Percentiles rank a stretch among this genome's conserved stretches.
phyloP scores from a whole-genome alignment of 2,113 vertebrate genomes.

The Actenoides lindsayi region DNA sequence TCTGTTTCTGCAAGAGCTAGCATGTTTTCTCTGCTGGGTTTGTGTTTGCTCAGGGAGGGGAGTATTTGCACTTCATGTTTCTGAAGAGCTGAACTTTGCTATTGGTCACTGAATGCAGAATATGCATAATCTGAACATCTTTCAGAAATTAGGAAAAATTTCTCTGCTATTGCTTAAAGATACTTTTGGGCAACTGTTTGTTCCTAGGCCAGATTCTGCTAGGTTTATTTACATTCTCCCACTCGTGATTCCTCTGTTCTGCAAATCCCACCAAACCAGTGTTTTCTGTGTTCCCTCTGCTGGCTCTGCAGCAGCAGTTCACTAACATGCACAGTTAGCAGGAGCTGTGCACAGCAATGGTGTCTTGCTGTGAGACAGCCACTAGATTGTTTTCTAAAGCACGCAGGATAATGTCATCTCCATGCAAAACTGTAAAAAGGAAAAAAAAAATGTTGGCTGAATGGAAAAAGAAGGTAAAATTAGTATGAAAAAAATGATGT shows the following conservation, averaged over 20 bases:
- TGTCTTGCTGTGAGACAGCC: not conserved
- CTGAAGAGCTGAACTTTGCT: conserved; percentile 14
- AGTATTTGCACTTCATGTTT: conserved; percentile 41
- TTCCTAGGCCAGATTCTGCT: not conserved
- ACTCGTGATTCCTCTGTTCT: not conserved
- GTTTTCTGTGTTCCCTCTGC: conserved; percentile 49
- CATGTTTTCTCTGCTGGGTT: conserved; percentile 26
- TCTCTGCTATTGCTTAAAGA: not conserved
- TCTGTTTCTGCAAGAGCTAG: conserved; percentile 60
- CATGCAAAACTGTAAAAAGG: conserved; percentile 57
- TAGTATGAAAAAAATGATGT: conserved; percentile 32
- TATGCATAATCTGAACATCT: conserved; percentile 10
- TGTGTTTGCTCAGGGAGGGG: conserved; percentile 60
- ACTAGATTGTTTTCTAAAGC: conserved; percentile 23
- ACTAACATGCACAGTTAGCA: not conserved
- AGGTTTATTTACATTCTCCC: not conserved
- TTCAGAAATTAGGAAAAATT: conserved; percentile 50
- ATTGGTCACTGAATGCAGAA: not conserved
- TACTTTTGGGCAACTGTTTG: not conserved
- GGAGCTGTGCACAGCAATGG: conserved; percentile 3
- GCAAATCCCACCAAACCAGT: conserved; percentile 20
- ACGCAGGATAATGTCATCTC: conserved; percentile 44
- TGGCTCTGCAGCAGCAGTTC: conserved; percentile 11
- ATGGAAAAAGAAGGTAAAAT: conserved; percentile 57
- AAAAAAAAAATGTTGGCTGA: not conserved